These are phyloP conservation scores for Antennarius maculatus DNA, from an alignment of 2,797 vertebrate genomes.

Conservation along the genomic window DNA sequence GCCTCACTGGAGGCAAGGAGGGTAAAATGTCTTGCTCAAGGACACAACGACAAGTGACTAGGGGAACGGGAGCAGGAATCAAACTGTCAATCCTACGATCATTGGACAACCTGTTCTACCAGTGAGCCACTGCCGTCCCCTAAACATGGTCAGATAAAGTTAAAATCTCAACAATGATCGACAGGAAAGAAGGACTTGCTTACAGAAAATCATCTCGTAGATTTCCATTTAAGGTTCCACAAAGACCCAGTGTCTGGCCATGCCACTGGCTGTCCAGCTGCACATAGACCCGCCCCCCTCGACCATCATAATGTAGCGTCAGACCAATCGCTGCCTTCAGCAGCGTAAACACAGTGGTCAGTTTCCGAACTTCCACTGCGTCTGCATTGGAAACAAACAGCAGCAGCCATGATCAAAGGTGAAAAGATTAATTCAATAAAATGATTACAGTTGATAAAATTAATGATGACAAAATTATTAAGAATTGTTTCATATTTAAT, in stretches of 20 bases:
- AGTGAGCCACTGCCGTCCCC: no score
- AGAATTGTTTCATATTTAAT: not conserved
- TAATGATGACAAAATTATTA: no score
- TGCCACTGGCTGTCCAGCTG: conserved; percentile 89
- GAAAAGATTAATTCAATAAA: not conserved
- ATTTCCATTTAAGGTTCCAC: conserved; percentile 97
- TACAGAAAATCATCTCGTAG: conserved; percentile 98
- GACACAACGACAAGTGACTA: no score
- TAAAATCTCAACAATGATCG: conserved; percentile 26
- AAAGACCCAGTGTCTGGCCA: conserved; percentile 91
- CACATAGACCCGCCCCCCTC: conserved; percentile 91
- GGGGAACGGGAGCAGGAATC: no score
- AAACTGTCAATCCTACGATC: no score
- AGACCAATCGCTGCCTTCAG: conserved; percentile 90
- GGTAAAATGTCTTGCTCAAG: no score
- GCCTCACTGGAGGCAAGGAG: no score
- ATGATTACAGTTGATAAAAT: no score
- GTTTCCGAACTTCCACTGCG: conserved; percentile 85
- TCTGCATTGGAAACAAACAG: conserved; percentile 72
- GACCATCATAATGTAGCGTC: conserved; percentile 88
- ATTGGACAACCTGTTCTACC: no score
- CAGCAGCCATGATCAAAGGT: not conserved
- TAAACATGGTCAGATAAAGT: not conserved
- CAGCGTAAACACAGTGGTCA: conserved; percentile 93
- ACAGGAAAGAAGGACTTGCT: conserved; percentile 60